Evolutionary conservation across 2,888 invertebrate genomes (phyloP).

Genomic region (Adela reaumurella): DNA sequence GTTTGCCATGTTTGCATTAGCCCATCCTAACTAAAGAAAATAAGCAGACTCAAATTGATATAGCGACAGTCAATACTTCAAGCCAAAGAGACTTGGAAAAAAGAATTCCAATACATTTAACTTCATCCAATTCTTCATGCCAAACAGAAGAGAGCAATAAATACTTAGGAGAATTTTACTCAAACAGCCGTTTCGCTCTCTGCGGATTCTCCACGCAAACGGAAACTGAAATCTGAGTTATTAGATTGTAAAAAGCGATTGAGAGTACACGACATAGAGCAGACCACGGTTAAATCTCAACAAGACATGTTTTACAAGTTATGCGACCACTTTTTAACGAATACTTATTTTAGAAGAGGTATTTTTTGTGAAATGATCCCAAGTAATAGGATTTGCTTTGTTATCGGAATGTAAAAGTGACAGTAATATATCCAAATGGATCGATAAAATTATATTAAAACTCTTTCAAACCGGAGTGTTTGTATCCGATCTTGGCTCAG

Average conservation of each 20-base stretch:
- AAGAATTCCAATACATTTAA: too few species aligned
- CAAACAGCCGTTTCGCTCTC: not conserved
- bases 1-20: too few species aligned
- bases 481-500: constrained; percentile 14
- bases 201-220: not conserved
- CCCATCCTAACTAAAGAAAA: too few species aligned
- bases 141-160: not conserved
- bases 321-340: not conserved
- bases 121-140: too few species aligned
- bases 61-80: too few species aligned
- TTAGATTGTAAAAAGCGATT: not conserved
- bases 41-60: too few species aligned
- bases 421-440: constrained; percentile 12
- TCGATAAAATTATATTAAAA: constrained; percentile 13
- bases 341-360: constrained; percentile 13
- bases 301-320: not conserved
- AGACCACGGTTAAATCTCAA: not conserved
- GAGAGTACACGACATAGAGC: not conserved
- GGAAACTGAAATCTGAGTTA: not conserved
- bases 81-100: too few species aligned
- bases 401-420: constrained; percentile 10
- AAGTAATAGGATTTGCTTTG: constrained; percentile 15
- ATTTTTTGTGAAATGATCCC: constrained; percentile 14
- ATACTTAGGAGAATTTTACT: not conserved
- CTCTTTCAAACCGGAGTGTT: constrained; percentile 14